Evolutionary conservation across 2,797 vertebrate genomes (phyloP), one percentile per base, ranked within the genome.

Genomic region (Gephyroberyx darwinii): DNA sequence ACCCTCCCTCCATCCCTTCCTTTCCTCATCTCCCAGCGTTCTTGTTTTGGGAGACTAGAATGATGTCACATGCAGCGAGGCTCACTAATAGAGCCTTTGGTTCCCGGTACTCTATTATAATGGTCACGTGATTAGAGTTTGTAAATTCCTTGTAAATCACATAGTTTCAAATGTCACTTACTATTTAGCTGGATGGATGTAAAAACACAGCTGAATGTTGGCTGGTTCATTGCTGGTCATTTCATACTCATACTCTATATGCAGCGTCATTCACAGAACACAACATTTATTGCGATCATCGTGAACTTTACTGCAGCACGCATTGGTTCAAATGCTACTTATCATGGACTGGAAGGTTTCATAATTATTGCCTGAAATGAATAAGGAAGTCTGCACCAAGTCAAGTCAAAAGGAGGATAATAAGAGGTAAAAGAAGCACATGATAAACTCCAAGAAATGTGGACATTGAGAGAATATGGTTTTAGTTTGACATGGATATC

Each of bases 401-500:
- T 65, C 8, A 60, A 26, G 7, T 53, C 39, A 20, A 59, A 41
- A 55, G 2, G 33, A 43, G 22, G 5, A 39, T 13, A 51, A 43
- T n/a, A 59, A 3, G 2, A 60, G 10, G n/a, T 31, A 59, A n/a
- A 2, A 59, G 5, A n/a, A 13, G 26, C 26, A 26, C 26, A 12
- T 41, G 9, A 54, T 22, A 55, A 31, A 1, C 1, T 22, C 31
- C 10, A 31, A 31, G 26, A 64, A 57, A 39, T 5, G 7, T 12
- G 39, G 0, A 26, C 20, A 20, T 37, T 61, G 16, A 19, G 13
- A 54, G 20, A 45, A 55, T 13, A 39, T 1, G 8, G 26, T 5
- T 65, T 59, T 31, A 43, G 19, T 54, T 60, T 45, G 57, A 51
- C 45, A 43, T 5, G 4, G 16, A 52, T 31, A 60, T 61, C 14